These are phyloP conservation scores for Cichlasoma orientale DNA, from an alignment of 2,797 vertebrate species.

Conservation along the genomic window DNA sequence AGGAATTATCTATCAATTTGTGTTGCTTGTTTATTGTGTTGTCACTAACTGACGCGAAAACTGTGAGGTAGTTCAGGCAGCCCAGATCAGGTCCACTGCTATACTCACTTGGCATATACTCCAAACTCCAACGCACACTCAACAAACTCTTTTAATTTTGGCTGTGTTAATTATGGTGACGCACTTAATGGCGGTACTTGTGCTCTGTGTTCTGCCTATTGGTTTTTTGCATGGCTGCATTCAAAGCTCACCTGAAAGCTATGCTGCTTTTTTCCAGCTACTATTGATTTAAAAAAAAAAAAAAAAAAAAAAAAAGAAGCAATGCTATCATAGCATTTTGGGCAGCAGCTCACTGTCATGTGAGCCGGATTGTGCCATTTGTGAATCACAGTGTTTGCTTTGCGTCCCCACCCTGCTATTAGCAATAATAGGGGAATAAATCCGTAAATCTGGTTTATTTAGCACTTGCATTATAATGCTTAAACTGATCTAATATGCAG, in stretches of 20 bases:
- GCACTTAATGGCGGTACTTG: constrained; percentile 6
- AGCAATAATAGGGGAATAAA: background rate
- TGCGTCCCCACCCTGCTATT: background rate
- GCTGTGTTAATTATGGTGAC: constrained; percentile 13
- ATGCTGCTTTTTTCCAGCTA: background rate
- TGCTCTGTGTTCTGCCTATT: constrained; percentile 8
- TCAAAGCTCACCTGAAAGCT: constrained; percentile 7
- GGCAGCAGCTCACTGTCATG: background rate
- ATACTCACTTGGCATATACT: background rate
- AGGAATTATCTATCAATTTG: background rate
- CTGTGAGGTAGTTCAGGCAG: background rate
- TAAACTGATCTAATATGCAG: background rate
- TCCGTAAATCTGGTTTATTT: background rate
- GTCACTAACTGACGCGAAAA: background rate
- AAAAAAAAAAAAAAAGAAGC: too few relatives aligned
- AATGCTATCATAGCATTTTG: background rate
- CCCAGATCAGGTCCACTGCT: background rate
- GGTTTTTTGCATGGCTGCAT: background rate
- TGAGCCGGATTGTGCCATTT: constrained; percentile 9
- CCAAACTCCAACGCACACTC: background rate
- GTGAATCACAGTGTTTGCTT: background rate
- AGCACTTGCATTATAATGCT: background rate
- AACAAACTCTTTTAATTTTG: constrained; percentile 2
- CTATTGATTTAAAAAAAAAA: background rate
- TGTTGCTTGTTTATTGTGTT: background rate